A percentile compares a stretch with the other conserved stretches of the same genome.
These are phyloP conservation scores for Electrophaes corylata DNA, from an alignment of 2,888 invertebrate species.

Conservation along the genomic window DNA sequence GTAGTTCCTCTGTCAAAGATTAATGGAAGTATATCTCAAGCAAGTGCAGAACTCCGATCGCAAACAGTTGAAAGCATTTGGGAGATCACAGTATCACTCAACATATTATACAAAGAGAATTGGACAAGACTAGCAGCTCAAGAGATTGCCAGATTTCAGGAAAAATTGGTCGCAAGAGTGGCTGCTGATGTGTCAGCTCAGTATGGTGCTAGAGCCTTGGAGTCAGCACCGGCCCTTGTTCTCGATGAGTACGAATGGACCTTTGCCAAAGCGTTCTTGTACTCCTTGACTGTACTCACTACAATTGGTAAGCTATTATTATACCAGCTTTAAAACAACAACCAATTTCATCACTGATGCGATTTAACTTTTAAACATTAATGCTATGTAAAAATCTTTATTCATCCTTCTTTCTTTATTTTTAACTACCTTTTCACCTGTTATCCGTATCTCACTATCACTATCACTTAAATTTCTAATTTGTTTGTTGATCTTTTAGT, in stretches of 20 bases:
- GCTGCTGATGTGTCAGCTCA: conserved; percentile 89
- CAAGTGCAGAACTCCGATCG: conserved; percentile 74
- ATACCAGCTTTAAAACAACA: too few relatives aligned
- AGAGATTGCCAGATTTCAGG: conserved; percentile 89
- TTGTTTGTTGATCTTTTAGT: too few relatives aligned
- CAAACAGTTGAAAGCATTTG: conserved; percentile 95
- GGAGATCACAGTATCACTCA: conserved; percentile 94
- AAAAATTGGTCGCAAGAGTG: conserved; percentile 90
- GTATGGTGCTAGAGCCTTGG: conserved; percentile 74
- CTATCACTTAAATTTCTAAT: too few relatives aligned
- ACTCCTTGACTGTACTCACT: conserved; percentile 96
- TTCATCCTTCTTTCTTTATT: too few relatives aligned
- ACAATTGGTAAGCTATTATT: conserved; percentile 89
- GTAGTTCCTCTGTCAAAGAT: conserved; percentile 62
- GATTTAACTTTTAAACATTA: not conserved
- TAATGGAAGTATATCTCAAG: conserved; percentile 70
- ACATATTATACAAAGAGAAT: conserved; percentile 94
- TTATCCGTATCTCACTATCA: too few relatives aligned
- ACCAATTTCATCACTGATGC: too few relatives aligned
- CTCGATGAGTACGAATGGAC: conserved; percentile 91
- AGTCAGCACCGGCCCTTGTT: conserved; percentile 71
- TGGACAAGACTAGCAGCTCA: conserved; percentile 93
- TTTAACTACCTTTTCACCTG: too few relatives aligned
- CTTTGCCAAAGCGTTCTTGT: conserved; percentile 95
- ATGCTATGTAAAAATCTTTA: too few relatives aligned